A percentile compares a stretch with the other conserved stretches of the same genome.
Conservation (phyloP, 2,797 vertebrate genomes). For the Tokudaia tokunoshimensis region DNA sequence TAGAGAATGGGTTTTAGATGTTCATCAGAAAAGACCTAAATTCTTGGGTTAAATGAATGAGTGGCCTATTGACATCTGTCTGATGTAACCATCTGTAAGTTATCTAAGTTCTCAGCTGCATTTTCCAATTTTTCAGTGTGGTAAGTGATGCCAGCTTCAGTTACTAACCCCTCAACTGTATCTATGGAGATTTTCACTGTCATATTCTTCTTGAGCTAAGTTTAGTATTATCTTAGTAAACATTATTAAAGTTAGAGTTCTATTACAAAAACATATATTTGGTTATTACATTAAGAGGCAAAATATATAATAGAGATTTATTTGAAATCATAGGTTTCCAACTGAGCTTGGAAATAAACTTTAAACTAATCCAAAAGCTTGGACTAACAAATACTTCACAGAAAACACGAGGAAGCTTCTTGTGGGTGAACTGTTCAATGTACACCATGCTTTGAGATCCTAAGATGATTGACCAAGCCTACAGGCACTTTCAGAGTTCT, state of each 20-base stretch:
- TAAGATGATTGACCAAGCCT: constrained; percentile 45
- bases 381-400: constrained; percentile 57
- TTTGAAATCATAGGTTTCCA: constrained; percentile 65
- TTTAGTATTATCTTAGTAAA: constrained; percentile 22
- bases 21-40: neutral
- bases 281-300: constrained; percentile 17
- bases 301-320: neutral
- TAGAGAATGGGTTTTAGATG: neutral
- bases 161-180: neutral
- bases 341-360: constrained; percentile 63
- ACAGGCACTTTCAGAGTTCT: neutral
- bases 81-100: neutral
- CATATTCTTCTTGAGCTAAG: constrained; percentile 2
- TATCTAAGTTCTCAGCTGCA: neutral
- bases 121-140: neutral
- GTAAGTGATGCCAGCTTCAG: neutral
- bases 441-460: constrained; percentile 59
- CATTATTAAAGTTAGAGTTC: constrained; percentile 25
- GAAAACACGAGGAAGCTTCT: constrained; percentile 50
- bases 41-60: neutral
- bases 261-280: constrained; percentile 22
- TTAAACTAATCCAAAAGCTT: constrained; percentile 61
- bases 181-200: neutral
- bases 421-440: neutral
- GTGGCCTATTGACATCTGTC: neutral